Base-by-base conservation (phyloP, 2,888 invertebrate genomes). In the Eupithecia pulchellata region DNA sequence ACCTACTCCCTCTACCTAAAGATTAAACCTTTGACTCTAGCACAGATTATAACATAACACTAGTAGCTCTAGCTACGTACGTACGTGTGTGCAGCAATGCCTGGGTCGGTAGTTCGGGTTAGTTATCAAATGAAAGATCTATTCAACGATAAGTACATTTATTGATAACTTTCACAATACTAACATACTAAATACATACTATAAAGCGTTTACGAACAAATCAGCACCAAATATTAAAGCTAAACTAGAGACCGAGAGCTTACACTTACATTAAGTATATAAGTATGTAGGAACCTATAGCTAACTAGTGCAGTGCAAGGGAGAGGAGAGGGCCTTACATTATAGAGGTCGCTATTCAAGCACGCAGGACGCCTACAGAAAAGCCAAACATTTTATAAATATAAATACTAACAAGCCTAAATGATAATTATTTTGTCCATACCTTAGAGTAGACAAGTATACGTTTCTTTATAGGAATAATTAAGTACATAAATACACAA, bases 401-500 rank as follows among this genome's bases (percentile, higher is more conserved):
- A n/a, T n/a, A 47, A 47, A 20, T n/a, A 42, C 32, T 3, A 32
- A 29, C 25, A 29, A 34, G 11, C 17, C 20, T 68, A 30, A 30
- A 29, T 20, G 17, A 47, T 47, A 1, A n/a, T 2, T 47, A 30
- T 20, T 42, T 9, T 9, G n/a, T n/a, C n/a, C 1, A 2, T n/a
- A 14, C 42, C 42, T 47, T 20, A 20, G 27, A 1, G 4, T 27
- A 14, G 27, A 61, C 25, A 55, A 1, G 4, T 27, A 14, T 34
- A 61, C 25, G 36, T 9, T 57, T 57, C 58, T 64, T 57, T 57
- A 47, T 64, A 64, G 20, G 20, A 64, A 64, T 30, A 25, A 34
- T 34, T 80, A 78, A 79, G 74, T 77, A 79, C 77, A 78, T 32
- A 32, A 60, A 20, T 82, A 83, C 82, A 85, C 82, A 83, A 84